phyloP scores from a whole-genome alignment of 2,888 invertebrate genomes.

The Melanargia galathea region DNA sequence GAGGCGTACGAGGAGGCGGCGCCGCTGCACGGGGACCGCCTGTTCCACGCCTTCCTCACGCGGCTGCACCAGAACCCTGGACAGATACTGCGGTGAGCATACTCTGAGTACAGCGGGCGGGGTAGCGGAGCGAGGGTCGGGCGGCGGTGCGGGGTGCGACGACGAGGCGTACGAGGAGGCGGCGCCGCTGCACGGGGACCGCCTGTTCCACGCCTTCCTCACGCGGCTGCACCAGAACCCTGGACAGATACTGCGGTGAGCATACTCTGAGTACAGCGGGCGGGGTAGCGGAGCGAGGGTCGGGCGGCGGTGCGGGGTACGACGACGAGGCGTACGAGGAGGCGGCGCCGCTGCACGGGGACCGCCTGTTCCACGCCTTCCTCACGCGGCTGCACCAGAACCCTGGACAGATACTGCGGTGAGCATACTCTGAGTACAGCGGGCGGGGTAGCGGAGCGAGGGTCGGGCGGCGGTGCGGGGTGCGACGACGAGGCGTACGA shows the following conservation, averaged over 20 bases:
- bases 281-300: slow-evolving; percentile 48
- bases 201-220: slow-evolving; percentile 90
- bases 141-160: slow-evolving; percentile 54
- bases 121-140: slow-evolving; percentile 47
- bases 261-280: slow-evolving; percentile 35
- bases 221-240: slow-evolving; percentile 88
- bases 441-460: slow-evolving; percentile 49
- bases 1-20: slow-evolving; percentile 91
- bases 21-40: slow-evolving; percentile 91
- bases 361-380: slow-evolving; percentile 86
- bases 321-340: slow-evolving; percentile 90
- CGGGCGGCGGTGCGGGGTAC: slow-evolving; percentile 47
- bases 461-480: slow-evolving; percentile 46
- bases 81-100: slow-evolving; percentile 88
- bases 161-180: slow-evolving; percentile 91
- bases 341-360: slow-evolving; percentile 89
- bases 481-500: slow-evolving; percentile 88
- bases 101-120: slow-evolving; percentile 41
- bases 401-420: slow-evolving; percentile 93
- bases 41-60: slow-evolving; percentile 90
- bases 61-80: slow-evolving; percentile 89
- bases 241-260: slow-evolving; percentile 90
- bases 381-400: slow-evolving; percentile 86
- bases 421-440: slow-evolving; percentile 35
- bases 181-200: slow-evolving; percentile 90